Conservation (phyloP, 2,888 invertebrate species). For the Oxyscelio sp. region DNA sequence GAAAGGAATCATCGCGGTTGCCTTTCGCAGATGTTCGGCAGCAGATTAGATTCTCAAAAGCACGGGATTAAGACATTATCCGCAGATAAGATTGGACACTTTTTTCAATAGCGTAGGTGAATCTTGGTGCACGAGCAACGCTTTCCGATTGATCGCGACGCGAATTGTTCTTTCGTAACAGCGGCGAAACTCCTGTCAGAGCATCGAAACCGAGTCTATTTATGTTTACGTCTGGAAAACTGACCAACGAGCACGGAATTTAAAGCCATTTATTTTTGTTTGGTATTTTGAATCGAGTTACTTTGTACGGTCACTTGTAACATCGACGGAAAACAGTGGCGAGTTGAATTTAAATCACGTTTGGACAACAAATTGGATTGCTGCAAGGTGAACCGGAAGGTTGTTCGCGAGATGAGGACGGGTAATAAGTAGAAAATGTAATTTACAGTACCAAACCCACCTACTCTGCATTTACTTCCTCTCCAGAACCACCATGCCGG, state of each 20-base stretch:
- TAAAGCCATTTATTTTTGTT: conserved; percentile 25
- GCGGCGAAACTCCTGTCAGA: too few species aligned
- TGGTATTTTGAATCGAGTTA: conserved; percentile 8
- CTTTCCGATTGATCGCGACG: too few species aligned
- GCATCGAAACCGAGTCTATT: not conserved
- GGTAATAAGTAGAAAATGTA: too few species aligned
- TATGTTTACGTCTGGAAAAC: not conserved
- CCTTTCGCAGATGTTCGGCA: not conserved
- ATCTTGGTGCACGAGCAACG: too few species aligned
- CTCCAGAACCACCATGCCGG: conserved; percentile 85
- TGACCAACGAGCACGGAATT: too few species aligned
- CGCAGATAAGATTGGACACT: not conserved
- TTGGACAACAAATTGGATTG: too few species aligned
- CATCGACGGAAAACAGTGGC: not conserved
- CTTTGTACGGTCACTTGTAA: not conserved
- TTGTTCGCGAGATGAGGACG: too few species aligned
- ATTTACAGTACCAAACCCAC: conserved; percentile 55
- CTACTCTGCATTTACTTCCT: conserved; percentile 76
- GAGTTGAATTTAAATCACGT: not conserved
- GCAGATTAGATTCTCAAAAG: not conserved
- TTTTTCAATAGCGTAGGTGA: too few species aligned
- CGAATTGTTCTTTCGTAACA: too few species aligned
- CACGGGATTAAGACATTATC: not conserved
- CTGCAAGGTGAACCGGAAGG: too few species aligned
- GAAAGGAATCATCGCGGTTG: not conserved